Base-by-base conservation (phyloP, 2,113 vertebrate genomes). In the Pituophis catenifer region DNA sequence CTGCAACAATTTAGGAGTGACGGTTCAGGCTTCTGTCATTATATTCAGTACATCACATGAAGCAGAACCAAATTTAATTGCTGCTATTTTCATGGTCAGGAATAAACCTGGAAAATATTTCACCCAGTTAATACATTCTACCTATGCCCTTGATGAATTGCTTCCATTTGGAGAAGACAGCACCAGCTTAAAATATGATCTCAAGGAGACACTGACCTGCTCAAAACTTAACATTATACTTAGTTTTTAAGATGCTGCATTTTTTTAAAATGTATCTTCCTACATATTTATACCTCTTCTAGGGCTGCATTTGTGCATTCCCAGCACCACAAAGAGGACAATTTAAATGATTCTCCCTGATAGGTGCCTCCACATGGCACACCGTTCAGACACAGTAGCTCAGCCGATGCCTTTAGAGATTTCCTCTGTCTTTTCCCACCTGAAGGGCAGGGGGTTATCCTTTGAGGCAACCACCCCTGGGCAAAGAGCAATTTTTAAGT, bases 161-260 rank as follows among this genome's bases (percentile, higher is more conserved):
- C 70, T 81, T 81, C 70, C 75, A 81, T 21, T 44, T 81, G 75
- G 75, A 44, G 75, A 81, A 81, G 75, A 81, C 75, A 81, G 33
- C 19, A 44, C 75, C 75, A 81, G 8, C 7, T 44, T 44, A 38
- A 21, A 81, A 81, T 81, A 81, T 21, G 33, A 21, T 81, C 75
- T 81, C 75, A 81, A 81, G 75, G 17, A 81, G 7, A 38, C 1
- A 38, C 70, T 81, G 33, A 81, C 75, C 75, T 95, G 95, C 92
- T 90, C 93, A 38, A n/a, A 53, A 29, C 1, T 17, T n/a, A 88
- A n/a, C 17, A 88, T 53, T 53, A 2, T 54, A 15, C 6, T 88
- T 54, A 54, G 52, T 54, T 53, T 88, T 88, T 54, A 54, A 48
- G 52, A 53, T 54, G 29, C 86, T n/a, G 15, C 52, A 53, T 53